Conservation (phyloP, 2,797 vertebrate species). For the Cottoperca gobio region DNA sequence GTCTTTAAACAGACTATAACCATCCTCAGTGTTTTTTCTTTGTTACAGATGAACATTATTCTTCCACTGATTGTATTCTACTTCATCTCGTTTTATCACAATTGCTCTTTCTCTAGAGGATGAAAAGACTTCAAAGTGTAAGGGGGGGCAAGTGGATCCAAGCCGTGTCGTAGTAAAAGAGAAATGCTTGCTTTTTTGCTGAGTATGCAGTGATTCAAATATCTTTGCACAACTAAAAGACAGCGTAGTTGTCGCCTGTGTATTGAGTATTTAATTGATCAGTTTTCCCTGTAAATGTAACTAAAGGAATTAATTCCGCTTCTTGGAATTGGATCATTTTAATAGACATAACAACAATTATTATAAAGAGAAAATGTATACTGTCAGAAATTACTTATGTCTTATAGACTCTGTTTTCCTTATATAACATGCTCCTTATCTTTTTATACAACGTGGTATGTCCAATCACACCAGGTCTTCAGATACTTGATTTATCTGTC, state of each 20-base stretch:
- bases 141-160: neutral
- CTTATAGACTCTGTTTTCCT: neutral
- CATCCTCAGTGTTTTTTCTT: constrained; percentile 33
- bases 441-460: neutral
- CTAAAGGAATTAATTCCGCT: neutral
- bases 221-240: neutral
- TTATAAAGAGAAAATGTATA: neutral
- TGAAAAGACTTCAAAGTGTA: constrained; percentile 10
- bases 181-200: constrained; percentile 1
- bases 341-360: no score
- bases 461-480: neutral
- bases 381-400: neutral
- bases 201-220: constrained; percentile 14
- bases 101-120: constrained; percentile 1
- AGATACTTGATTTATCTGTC: neutral
- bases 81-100: constrained; percentile 26
- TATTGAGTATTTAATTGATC: neutral
- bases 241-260: neutral
- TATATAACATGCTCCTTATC: neutral
- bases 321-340: no score
- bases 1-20: constrained; percentile 47
- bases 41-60: constrained; percentile 26
- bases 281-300: neutral
- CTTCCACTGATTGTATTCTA: constrained; percentile 25
- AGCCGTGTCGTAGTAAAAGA: neutral